These are phyloP conservation scores for Bubo blakistoni DNA, from an alignment of 2,113 vertebrate species.

Conservation along the genomic window DNA sequence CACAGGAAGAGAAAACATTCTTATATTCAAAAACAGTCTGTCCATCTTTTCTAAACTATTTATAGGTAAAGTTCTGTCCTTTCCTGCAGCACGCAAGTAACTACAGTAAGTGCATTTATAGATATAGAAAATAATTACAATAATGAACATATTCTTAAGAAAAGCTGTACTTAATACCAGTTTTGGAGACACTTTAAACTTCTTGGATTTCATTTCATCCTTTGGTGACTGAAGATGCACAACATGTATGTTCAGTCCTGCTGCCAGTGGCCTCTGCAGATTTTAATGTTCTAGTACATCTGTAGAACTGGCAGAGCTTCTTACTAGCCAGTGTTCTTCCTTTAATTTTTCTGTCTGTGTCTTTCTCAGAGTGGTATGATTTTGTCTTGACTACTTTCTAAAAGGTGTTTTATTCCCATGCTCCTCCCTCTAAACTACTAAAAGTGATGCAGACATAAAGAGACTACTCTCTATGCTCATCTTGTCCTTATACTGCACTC, in stretches of 20 bases:
- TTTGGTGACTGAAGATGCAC: neutral
- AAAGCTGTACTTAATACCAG: neutral
- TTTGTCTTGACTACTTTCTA: neutral
- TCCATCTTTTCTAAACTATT: constrained; percentile 27
- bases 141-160: neutral
- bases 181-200: neutral
- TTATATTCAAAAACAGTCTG: constrained; percentile 17
- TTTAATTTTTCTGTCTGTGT: neutral
- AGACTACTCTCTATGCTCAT: neutral
- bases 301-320: neutral
- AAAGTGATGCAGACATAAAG: accelerated
- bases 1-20: constrained; percentile 56
- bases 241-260: neutral
- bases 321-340: neutral
- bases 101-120: neutral
- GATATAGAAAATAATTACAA: neutral
- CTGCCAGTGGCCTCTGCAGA: neutral
- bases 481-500: neutral
- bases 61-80: constrained; percentile 1
- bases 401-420: neutral
- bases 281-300: neutral
- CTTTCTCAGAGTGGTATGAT: neutral
- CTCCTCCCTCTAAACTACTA: neutral
- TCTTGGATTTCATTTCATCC: neutral
- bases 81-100: neutral